Evolutionary conservation across 2,888 invertebrate genomes (phyloP), one percentile per base, ranked within the genome.

Genomic region (Amphipoea lucens): DNA sequence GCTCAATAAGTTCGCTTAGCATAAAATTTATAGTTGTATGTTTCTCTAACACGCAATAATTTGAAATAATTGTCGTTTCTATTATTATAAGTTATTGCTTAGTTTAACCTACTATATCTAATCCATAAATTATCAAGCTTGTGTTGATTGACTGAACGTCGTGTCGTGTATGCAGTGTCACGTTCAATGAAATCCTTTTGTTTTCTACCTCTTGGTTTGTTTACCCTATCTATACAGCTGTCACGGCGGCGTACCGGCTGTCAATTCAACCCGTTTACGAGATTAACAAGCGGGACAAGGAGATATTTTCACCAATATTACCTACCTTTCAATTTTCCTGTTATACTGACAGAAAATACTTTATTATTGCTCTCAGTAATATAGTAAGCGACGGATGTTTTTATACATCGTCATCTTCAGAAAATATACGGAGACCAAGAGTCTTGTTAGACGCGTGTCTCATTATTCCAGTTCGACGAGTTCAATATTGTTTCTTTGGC

Each of bases 401-500:
- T 86, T 87, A 79, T 82, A 76, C 76, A 73, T 29, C 29, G 66
- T 75, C 74, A 54, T 78, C 72, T 79, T 67, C 80, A 73, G 83
- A 83, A 87, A 86, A 89, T 88, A 87, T 88, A 69, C 51, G 57
- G 71, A 86, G 82, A 86, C 89, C 89, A 87, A 81, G 81, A 87
- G 87, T 87, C 87, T 88, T 87, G 90, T 90, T 90, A 90, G 84
- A 82, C 83, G 83, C 83, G 82, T 87, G 87, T 88, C 88, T 91
- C 86, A 91, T 92, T 92, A 92, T 92, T 91, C 90, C 91, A 88
- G 88, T 90, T 91, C 90, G 87, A 85, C 85, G 89, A 89, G 90
- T 90, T 90, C 89, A 88, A 91, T 92, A 92, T 91, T 92, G 90
- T 93, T 92, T 91, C 89, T 92, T 90, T 92, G 89, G 90, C 89